Percentiles rank a stretch among this genome's conserved stretches.
Evolutionary conservation across 1,140 invertebrate species (phyloP).

Genomic region (Hetaerina americana): DNA sequence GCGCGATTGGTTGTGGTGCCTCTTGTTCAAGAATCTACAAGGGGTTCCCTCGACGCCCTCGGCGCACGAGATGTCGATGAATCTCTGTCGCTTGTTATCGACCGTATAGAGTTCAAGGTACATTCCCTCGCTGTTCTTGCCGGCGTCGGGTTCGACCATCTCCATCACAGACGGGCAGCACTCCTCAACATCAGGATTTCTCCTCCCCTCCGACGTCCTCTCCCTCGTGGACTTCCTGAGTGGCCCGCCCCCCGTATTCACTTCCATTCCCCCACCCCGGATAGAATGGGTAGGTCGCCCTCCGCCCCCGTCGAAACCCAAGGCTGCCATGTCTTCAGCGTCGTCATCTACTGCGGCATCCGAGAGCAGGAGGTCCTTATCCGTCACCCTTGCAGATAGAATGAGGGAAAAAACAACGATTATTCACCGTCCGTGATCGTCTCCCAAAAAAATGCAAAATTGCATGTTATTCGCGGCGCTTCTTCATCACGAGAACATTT

Average conservation of each 20-base stretch:
- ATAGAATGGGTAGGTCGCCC: neutral
- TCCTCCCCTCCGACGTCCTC: neutral
- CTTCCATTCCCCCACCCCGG: neutral
- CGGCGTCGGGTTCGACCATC: conserved; percentile 61
- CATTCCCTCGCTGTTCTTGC: conserved; percentile 53
- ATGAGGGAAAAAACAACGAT: too few species aligned
- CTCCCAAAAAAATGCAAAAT: too few species aligned
- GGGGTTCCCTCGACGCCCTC: conserved; percentile 53
- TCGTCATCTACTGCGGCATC: neutral
- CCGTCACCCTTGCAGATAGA: neutral
- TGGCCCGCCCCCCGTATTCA: too few species aligned
- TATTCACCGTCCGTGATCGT: too few species aligned
- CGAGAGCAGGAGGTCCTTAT: neutral
- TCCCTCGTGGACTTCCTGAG: neutral
- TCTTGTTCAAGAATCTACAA: conserved; percentile 59
- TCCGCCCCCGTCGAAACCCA: neutral
- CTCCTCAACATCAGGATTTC: conserved; percentile 30
- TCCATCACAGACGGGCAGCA: conserved; percentile 68
- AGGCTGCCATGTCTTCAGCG: neutral
- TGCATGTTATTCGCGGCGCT: too few species aligned
- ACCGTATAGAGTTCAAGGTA: conserved; percentile 51
- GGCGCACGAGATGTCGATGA: conserved; percentile 69
- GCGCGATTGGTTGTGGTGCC: conserved; percentile 49
- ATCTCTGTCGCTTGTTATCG: conserved; percentile 35
- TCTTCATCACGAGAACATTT: too few species aligned